Evolutionary conservation across 1,140 invertebrate species (phyloP).

Genomic region (Catajapyx aquilonaris): DNA sequence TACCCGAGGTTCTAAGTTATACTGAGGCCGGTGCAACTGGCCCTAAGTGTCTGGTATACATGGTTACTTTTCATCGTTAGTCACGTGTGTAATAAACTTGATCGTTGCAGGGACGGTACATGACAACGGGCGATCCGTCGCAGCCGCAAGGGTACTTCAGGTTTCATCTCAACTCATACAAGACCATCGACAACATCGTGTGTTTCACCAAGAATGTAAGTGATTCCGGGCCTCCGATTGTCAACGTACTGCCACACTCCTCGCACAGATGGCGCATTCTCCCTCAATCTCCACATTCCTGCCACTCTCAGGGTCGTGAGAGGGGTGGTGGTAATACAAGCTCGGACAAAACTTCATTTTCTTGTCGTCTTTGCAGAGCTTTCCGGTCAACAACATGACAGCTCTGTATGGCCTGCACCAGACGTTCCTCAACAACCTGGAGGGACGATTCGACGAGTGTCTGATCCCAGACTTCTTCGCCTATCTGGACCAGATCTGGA

Average conservation of each 20-base stretch:
- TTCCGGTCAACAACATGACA: slow-evolving; percentile 26
- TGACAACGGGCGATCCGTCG: slow-evolving; percentile 21
- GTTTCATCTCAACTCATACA: slow-evolving; percentile 28
- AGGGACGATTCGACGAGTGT: slow-evolving; percentile 25
- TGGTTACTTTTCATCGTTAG: slow-evolving; percentile 6
- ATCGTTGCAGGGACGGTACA: slow-evolving; percentile 19
- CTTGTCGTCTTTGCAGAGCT: slow-evolving; percentile 17
- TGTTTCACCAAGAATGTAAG: slow-evolving; percentile 29
- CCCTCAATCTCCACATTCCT: too few relatives aligned
- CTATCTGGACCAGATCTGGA: slow-evolving; percentile 37
- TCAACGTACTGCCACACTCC: too few relatives aligned
- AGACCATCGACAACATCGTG: slow-evolving; percentile 29
- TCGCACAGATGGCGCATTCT: too few relatives aligned
- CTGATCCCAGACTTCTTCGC: slow-evolving; percentile 32
- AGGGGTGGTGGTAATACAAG: not conserved
- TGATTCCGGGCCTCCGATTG: too few relatives aligned
- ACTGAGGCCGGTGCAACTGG: too few relatives aligned
- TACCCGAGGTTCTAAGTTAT: too few relatives aligned
- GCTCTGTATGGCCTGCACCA: slow-evolving; percentile 38
- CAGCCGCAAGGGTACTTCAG: slow-evolving; percentile 30
- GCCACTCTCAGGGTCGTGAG: too few relatives aligned
- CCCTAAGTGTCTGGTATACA: not conserved
- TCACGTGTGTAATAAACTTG: slow-evolving; percentile 9
- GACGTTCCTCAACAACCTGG: slow-evolving; percentile 32
- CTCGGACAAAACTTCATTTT: not conserved